Evolutionary conservation across 2,888 invertebrate species (phyloP), one percentile per base, ranked within the genome.

Genomic region (Drosophila flavopinicola): DNA sequence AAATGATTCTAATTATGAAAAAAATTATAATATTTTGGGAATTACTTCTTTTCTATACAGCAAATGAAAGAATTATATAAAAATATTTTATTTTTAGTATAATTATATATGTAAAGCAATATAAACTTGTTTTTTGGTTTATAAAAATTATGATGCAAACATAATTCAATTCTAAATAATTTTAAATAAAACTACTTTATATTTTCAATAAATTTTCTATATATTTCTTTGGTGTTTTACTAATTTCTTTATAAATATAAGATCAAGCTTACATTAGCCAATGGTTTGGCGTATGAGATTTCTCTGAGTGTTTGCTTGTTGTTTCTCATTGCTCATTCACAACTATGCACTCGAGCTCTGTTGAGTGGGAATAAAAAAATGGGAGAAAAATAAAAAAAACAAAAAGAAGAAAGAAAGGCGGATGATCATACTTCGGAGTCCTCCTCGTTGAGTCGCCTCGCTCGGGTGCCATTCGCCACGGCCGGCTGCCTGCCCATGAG

Each of bases 371-470:
- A 17, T 6, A 41, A 29, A 49, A 78, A 61, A 66, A 58, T 27
- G 24, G 30, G 17, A n/a, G 45, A 42, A 54, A 66, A 64, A 64
- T 39, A 52, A 53, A 60, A 59, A 53, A 53, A 41, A 30, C 27
- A 49, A 3, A 6, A 6, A 47, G 10, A 25, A 44, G 10, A 25
- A n/a, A 41, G 4, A 29, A 45, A 39, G 7, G 7, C 0, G 32
- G 32, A 29, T 13, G 56, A 33, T 85, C 87, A 89, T 70, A 89
- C 88, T 75, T 87, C 83, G 1, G 90, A 87, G 51, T 84, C 87
- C 59, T 77, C 66, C 42, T 88, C 88, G 33, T 82, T 57, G 54
- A 89, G 75, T 1, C 80, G 85, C 6, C 73, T 68, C 3, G 52
- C 64, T 1, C 67, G 54, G 10, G 57, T 6, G 9, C 49, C 63